Conservation (phyloP, 2,888 invertebrate genomes). For the Nemoura dubitans region DNA sequence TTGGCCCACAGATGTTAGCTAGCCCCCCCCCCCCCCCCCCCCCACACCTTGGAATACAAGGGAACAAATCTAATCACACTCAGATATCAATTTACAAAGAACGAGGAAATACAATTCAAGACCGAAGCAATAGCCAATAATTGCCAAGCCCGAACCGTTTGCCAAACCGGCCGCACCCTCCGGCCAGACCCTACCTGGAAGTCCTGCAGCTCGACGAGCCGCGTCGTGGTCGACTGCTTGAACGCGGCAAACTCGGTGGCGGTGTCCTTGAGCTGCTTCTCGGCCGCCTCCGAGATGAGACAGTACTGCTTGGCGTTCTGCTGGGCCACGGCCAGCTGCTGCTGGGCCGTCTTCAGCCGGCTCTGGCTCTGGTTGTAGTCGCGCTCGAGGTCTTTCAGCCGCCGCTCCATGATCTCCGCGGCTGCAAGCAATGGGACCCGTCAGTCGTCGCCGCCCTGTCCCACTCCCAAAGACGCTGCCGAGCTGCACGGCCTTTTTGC, state of each 20-base stretch:
- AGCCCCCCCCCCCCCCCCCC: too few relatives aligned
- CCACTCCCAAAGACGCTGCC: too few relatives aligned
- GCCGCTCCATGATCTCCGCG: constrained; percentile 59
- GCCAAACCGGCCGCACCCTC: background rate
- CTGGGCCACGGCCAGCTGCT: constrained; percentile 76
- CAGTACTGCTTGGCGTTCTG: constrained; percentile 86
- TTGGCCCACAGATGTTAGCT: too few relatives aligned
- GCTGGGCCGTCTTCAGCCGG: constrained; percentile 73
- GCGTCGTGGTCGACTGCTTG: constrained; percentile 57
- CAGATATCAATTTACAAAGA: too few relatives aligned
- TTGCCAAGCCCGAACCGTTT: too few relatives aligned
- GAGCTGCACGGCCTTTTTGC: too few relatives aligned
- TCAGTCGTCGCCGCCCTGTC: too few relatives aligned
- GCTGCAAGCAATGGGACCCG: constrained; percentile 12
- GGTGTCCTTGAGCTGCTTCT: constrained; percentile 76
- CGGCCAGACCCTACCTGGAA: background rate
- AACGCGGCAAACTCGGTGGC: constrained; percentile 68
- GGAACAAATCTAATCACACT: too few relatives aligned
- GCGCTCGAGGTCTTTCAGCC: constrained; percentile 75
- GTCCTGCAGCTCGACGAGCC: background rate
- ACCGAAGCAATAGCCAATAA: too few relatives aligned
- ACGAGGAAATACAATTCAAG: too few relatives aligned
- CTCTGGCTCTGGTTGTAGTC: constrained; percentile 69
- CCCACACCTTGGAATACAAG: too few relatives aligned
- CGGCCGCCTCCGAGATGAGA: constrained; percentile 83